phyloP scores from a whole-genome alignment of 2,888 invertebrate genomes.

The Drosophila mettleri region DNA sequence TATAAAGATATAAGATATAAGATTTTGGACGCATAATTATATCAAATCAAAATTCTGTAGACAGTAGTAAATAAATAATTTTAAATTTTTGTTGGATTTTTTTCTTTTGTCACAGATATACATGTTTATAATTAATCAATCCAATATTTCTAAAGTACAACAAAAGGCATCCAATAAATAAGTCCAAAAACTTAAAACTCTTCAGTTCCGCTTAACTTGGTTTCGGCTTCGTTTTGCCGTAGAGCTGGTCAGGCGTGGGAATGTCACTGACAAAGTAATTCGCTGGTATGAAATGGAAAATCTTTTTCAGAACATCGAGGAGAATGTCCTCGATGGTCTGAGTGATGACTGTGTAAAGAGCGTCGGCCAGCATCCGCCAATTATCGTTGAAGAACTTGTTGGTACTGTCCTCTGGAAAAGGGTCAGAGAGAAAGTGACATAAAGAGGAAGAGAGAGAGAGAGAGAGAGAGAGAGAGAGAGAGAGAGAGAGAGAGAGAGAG shows the following conservation, averaged over 20 bases:
- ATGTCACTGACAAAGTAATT: slow-evolving; percentile 89
- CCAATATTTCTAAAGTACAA: no score
- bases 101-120: no score
- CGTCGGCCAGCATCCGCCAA: slow-evolving; percentile 90
- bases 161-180: slow-evolving; percentile 36
- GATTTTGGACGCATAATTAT: no score
- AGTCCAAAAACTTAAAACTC: neutral
- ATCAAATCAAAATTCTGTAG: no score
- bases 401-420: slow-evolving; percentile 89
- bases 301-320: slow-evolving; percentile 88
- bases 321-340: slow-evolving; percentile 90
- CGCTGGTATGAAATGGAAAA: slow-evolving; percentile 90
- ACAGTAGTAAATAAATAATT: no score
- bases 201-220: slow-evolving; percentile 23
- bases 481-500: no score
- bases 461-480: neutral
- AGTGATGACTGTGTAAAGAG: slow-evolving; percentile 89
- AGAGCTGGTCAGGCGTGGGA: slow-evolving; percentile 83
- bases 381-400: slow-evolving; percentile 91
- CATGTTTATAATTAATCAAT: no score
- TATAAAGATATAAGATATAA: no score
- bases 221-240: slow-evolving; percentile 67
- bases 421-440: no score
- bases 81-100: no score
- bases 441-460: no score